Conservation (phyloP, 2,797 vertebrate species). For the Coregonus ussuriensis region DNA sequence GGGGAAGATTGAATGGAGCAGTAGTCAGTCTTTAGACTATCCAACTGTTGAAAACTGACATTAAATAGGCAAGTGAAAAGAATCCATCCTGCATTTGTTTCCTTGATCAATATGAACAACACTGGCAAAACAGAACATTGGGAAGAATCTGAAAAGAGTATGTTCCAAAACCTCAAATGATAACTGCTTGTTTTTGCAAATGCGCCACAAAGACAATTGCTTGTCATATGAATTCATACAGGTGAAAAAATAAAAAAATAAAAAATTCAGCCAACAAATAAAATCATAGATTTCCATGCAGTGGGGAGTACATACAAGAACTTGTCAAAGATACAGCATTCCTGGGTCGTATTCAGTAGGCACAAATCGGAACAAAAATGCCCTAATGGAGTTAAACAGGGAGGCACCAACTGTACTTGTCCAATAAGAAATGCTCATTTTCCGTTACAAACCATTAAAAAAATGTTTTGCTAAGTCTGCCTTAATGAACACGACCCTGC, state of each 20-base stretch:
- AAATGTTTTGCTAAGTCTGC: background rate
- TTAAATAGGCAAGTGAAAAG: background rate
- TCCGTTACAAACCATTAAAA: background rate
- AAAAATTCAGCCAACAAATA: too few species aligned
- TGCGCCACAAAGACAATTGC: background rate
- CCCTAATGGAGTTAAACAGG: background rate
- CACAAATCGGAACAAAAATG: background rate
- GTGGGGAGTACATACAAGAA: too few species aligned
- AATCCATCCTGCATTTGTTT: background rate
- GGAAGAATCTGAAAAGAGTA: background rate
- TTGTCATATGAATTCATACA: too few species aligned
- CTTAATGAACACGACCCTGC: constrained; percentile 29
- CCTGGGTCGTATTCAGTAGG: constrained; percentile 6
- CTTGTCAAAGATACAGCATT: background rate
- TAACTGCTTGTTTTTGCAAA: background rate
- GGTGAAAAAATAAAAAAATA: too few species aligned
- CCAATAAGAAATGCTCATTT: background rate
- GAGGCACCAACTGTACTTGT: background rate
- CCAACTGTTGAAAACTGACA: background rate
- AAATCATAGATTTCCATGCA: too few species aligned
- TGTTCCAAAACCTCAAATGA: constrained; percentile 3
- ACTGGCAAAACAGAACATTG: background rate
- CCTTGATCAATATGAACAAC: constrained; percentile 5
- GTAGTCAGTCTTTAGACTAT: background rate
- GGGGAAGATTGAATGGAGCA: background rate